Conservation (phyloP, 2,888 invertebrate genomes). For the Microchrysa polita region DNA sequence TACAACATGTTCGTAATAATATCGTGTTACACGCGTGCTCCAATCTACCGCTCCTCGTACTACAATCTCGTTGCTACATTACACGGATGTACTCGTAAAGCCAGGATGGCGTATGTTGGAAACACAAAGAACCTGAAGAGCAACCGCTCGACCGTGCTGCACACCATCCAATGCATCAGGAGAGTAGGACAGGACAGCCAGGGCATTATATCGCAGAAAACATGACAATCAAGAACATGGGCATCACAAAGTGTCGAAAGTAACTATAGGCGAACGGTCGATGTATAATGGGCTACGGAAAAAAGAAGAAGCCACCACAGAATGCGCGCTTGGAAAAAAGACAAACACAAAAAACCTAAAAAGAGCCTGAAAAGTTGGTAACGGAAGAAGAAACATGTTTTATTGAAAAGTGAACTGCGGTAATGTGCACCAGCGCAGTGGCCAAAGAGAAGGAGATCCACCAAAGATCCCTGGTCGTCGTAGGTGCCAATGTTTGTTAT, state of each 20-base stretch:
- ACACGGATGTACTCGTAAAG: not conserved
- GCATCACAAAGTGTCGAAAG: constrained; percentile 43
- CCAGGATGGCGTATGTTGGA: constrained; percentile 17
- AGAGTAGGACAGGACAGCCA: no score
- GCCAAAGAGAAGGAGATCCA: no score
- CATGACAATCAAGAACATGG: constrained; percentile 40
- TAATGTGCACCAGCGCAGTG: no score
- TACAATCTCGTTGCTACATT: no score
- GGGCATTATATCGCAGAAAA: constrained; percentile 5
- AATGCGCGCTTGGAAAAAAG: not conserved
- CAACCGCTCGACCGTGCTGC: no score
- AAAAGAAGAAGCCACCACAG: not conserved
- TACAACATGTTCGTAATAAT: constrained; percentile 23
- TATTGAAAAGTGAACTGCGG: constrained; percentile 42
- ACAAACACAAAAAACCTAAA: not conserved
- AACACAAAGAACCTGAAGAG: not conserved
- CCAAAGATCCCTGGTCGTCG: no score
- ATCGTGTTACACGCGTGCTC: constrained; percentile 44
- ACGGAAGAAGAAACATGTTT: constrained; percentile 38
- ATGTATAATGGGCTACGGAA: constrained; percentile 22
- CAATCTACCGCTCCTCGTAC: constrained; percentile 19
- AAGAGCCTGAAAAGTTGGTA: not conserved
- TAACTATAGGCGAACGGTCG: constrained; percentile 35
- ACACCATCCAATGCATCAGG: no score
- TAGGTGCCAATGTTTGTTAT: no score